Percentiles rank a stretch among this genome's conserved stretches.
phyloP scores from a whole-genome alignment of 2,113 vertebrate species.

The Lanius collurio region DNA sequence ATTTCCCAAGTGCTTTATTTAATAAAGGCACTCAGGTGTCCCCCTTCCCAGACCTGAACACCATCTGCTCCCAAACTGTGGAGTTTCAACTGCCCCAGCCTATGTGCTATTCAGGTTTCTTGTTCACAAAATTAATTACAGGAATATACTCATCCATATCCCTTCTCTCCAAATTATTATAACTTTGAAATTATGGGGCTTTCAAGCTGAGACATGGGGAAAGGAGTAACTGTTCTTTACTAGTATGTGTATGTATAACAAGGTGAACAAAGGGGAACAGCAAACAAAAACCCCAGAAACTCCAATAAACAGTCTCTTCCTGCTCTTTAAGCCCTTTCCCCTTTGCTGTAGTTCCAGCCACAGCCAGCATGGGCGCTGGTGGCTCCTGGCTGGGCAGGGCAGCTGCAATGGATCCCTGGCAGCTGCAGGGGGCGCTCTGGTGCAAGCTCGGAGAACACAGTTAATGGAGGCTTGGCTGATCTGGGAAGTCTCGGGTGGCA shows the following conservation, averaged over 20 bases:
- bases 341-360: fast-evolving
- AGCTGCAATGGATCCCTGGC: background rate
- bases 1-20: background rate
- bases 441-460: fast-evolving
- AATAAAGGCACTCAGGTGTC: background rate
- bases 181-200: background rate
- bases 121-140: background rate
- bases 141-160: background rate
- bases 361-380: fast-evolving
- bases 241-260: background rate
- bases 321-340: fast-evolving
- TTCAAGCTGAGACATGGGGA: background rate
- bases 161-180: background rate
- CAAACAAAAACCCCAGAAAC: background rate
- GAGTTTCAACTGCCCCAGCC: background rate
- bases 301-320: background rate
- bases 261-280: background rate
- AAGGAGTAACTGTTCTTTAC: background rate
- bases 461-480: background rate
- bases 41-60: background rate
- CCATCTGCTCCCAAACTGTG: background rate
- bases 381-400: background rate
- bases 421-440: background rate
- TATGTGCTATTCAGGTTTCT: background rate
- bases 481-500: background rate